These are phyloP conservation scores for Oxycera nigricornis DNA, from an alignment of 2,888 invertebrate species.

Conservation along the genomic window DNA sequence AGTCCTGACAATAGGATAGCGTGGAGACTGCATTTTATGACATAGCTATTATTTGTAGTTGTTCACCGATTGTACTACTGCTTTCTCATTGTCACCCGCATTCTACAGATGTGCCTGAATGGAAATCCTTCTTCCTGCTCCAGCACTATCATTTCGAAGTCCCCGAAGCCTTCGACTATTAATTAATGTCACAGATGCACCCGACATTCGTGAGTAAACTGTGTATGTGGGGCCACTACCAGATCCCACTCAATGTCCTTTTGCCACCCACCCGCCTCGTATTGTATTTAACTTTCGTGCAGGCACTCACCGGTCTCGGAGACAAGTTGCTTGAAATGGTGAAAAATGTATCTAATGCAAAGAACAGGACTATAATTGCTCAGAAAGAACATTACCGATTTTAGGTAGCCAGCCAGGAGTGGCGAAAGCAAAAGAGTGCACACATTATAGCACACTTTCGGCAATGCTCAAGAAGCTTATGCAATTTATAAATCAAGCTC, in stretches of 20 bases:
- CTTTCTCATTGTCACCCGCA: neutral
- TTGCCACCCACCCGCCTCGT: neutral
- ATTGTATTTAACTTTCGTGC: neutral
- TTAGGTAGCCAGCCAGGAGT: neutral
- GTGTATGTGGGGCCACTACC: neutral
- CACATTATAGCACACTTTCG: neutral
- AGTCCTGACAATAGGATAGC: neutral
- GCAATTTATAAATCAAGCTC: conserved; percentile 1
- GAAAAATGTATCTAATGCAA: neutral
- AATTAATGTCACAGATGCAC: conserved; percentile 15
- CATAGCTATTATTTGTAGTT: conserved; percentile 1
- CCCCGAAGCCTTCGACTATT: neutral
- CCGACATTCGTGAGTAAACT: neutral
- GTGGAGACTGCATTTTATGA: conserved; percentile 8
- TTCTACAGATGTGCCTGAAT: neutral
- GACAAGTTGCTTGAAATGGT: neutral
- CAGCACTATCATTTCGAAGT: neutral
- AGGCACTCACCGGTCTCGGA: neutral
- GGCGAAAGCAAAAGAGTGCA: neutral
- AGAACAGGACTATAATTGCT: neutral
- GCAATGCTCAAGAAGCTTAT: neutral
- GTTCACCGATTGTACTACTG: neutral
- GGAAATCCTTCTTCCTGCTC: too few relatives aligned
- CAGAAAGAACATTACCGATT: neutral
- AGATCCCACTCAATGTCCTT: neutral